Base-by-base conservation (phyloP, 2,888 invertebrate genomes). In the Lingula anatina region DNA sequence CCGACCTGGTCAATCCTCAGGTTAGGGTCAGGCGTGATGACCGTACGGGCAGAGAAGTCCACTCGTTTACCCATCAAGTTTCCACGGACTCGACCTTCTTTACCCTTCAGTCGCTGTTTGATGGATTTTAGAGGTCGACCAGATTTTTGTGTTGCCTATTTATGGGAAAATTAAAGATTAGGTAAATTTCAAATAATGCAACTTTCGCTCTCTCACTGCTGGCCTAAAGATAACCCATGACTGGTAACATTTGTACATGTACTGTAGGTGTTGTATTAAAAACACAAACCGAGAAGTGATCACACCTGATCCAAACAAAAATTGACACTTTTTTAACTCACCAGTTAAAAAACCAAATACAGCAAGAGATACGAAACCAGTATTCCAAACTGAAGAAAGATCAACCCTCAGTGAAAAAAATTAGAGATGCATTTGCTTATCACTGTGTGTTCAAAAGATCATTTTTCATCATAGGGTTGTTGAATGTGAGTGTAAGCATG, bases 1-100 rank as follows among this genome's bases (percentile, higher is more conserved):
- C 99, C 99, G 49, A 99, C 95, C 91, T 95, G 75, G 91, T 96
- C 68, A 28, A 95, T 97, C 73, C 93, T 94, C 21, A 81, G 64
- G 53, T 80, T 81, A 0, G 81, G 81, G 62, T 81, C 81, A 5
- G 81, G 80, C 21, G 81, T 81, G 62, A 81, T 81, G 69, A 99
- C 99, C 68, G 99, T 99, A 77, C 99, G 88, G 4, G 96, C 99
- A 0, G 97, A 97, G 76, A 99, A 99, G 75, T 99, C 99, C 0
- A 99, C 99, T 82, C 99, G 93, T 77, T 99, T 99, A 47, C 99
- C 99, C 99, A 99, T 99, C 66, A 99, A 84, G 78, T 99, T 99
- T 66, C 99, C 99, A 78, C 99, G 84, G 68, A 99, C 97, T 68
- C 99, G 84, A 0, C 99, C 99, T 85, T 99, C 99, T 75, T 99